Percentiles rank a stretch among this genome's conserved stretches.
These are phyloP conservation scores for Sesia apiformis DNA, from an alignment of 2,888 invertebrate species.

Conservation along the genomic window DNA sequence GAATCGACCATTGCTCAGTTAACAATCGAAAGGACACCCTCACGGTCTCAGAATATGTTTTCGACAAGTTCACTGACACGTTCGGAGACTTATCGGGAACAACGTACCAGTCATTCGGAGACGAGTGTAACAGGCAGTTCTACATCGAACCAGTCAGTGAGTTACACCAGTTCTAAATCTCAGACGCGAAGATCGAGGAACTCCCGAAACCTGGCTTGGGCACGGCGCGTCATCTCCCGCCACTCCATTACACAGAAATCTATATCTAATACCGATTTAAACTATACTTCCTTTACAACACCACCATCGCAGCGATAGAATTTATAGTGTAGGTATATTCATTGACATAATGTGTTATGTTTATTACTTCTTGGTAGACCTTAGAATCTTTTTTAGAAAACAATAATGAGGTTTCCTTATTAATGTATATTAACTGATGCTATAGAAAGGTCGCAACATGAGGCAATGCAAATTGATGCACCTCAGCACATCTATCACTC, in stretches of 20 bases:
- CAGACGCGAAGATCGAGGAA: slow-evolving; percentile 24
- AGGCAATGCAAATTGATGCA: too few relatives aligned
- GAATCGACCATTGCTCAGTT: slow-evolving; percentile 49
- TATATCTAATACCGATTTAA: slow-evolving; percentile 32
- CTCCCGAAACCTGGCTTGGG: slow-evolving; percentile 47
- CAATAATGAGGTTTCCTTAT: too few relatives aligned
- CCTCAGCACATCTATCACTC: too few relatives aligned
- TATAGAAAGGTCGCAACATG: too few relatives aligned
- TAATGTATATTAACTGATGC: too few relatives aligned
- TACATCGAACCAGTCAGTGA: slow-evolving; percentile 19
- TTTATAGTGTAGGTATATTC: slow-evolving; percentile 10
- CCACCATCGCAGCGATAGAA: slow-evolving; percentile 29
- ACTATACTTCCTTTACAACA: slow-evolving; percentile 34
- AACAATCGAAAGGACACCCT: slow-evolving; percentile 23
- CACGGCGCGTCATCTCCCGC: slow-evolving; percentile 37
- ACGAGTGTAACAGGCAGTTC: slow-evolving; percentile 32
- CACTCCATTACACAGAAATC: slow-evolving; percentile 19
- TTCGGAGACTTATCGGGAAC: slow-evolving; percentile 23
- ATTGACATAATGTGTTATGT: too few relatives aligned
- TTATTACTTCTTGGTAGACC: too few relatives aligned
- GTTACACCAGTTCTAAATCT: slow-evolving; percentile 36
- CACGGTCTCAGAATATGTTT: slow-evolving; percentile 20
- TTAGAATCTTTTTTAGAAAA: too few relatives aligned
- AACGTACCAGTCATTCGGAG: slow-evolving; percentile 26
- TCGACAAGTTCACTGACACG: slow-evolving; percentile 38